Evolutionary conservation across 2,113 vertebrate species (phyloP), one percentile per base, ranked within the genome.

Genomic region (Ia io): DNA sequence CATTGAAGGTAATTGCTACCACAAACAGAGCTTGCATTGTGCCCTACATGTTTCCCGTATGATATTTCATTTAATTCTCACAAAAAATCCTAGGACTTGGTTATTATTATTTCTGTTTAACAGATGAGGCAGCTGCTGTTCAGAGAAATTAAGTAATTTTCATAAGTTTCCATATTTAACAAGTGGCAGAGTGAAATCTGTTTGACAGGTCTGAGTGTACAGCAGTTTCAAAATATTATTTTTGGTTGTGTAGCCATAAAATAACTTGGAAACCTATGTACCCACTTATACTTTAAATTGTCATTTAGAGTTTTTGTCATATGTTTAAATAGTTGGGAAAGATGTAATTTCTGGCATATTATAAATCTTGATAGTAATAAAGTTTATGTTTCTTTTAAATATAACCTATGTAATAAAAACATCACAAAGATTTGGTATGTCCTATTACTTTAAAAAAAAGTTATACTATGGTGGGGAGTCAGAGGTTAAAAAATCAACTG

Each of bases 71-170:
- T 93, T 93, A 44, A 40, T 87, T 90, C 35, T 80, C 49, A 82
- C 59, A 82, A 70, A 74, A 79, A 70, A 51, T 0, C 67, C n/a
- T 44, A 9, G 3, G 22, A 59, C 18, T 18, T 90, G 25, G 13
- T 91, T 84, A 42, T 47, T 76, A 56, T 84, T 87, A 90, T 85
- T 95, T 96, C 95, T 88, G 69, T 90, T 88, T 94, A 78, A 65
- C 9, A 71, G 65, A 84, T 44, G 56, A 71, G 25, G 9, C 32
- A 76, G 79, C 53, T 95, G 74, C 32, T 77, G 51, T 49, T 74
- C 12, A 56, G 73, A 88, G 11, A 84, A 51, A 83, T 70, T 69
- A 88, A 87, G 5, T 56, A 28, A 59, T 76, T 94, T 84, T 69
- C 6, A 7, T 30, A 90, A 35, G 30, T 92, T 92, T 82, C n/a